phyloP scores from a whole-genome alignment of 2,113 vertebrate species.

The Heterocephalus glaber region DNA sequence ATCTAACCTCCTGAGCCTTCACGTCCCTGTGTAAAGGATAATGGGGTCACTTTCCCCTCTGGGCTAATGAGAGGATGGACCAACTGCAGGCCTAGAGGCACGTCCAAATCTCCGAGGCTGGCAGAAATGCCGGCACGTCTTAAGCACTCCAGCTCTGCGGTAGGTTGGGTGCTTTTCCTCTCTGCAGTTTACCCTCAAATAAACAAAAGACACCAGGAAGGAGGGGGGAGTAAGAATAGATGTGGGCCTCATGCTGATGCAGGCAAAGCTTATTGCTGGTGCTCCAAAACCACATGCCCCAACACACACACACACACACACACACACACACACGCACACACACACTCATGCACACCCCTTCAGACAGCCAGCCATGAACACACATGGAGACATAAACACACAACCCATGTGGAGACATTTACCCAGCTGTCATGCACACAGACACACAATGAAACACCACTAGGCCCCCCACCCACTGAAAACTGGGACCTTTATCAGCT shows the following conservation, averaged over 20 bases:
- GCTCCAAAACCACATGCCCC: not conserved
- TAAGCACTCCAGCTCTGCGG: not conserved
- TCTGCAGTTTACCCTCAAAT: not conserved
- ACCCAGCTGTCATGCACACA: not conserved
- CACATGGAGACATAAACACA: not conserved
- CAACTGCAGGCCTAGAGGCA: accelerated
- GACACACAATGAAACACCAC: not conserved
- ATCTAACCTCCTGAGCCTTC: not conserved
- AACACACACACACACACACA: not conserved
- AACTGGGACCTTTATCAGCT: not conserved
- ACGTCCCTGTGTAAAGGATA: not conserved
- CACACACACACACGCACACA: not conserved
- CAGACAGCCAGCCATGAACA: not conserved
- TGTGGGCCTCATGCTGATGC: not conserved
- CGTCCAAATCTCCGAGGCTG: not conserved
- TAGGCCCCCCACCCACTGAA: not conserved
- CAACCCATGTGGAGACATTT: not conserved
- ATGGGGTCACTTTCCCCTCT: not conserved
- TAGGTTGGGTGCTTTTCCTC: not conserved
- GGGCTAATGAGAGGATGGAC: not conserved
- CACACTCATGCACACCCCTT: not conserved
- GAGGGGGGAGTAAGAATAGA: not conserved
- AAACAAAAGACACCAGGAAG: not conserved
- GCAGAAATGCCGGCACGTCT: not conserved
- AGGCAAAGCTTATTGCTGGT: not conserved